Conservation (phyloP, 1,140 invertebrate species). For the Campoletis sonorensis region DNA sequence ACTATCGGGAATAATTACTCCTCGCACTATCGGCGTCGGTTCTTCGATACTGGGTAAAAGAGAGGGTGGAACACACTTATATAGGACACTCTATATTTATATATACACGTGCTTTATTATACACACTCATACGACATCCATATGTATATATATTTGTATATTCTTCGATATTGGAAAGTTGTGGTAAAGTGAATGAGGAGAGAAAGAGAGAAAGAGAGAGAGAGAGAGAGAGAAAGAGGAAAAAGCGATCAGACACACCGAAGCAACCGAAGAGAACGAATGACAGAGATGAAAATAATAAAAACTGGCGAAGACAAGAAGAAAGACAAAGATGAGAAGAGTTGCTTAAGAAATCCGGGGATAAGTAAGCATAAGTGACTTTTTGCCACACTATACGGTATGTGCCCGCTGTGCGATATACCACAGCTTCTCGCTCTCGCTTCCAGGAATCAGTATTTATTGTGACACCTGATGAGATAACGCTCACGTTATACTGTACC, state of each 20-base stretch:
- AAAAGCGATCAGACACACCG: conserved; percentile 23
- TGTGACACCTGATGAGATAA: conserved; percentile 75
- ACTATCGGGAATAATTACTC: conserved; percentile 74
- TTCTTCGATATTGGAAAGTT: conserved; percentile 15
- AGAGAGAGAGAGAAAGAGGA: conserved; percentile 37
- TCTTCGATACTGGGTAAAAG: conserved; percentile 43
- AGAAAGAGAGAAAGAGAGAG: conserved; percentile 36
- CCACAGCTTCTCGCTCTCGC: conserved; percentile 62
- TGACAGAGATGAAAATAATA: conserved; percentile 29
- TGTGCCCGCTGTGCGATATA: conserved; percentile 60
- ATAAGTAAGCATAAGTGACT: conserved; percentile 73
- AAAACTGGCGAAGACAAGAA: neutral
- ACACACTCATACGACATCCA: neutral
- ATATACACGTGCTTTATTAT: too few species aligned
- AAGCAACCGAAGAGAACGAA: conserved; percentile 4
- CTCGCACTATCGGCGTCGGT: conserved; percentile 66
- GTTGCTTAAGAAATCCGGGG: conserved; percentile 47
- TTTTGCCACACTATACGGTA: conserved; percentile 64
- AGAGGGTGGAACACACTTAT: conserved; percentile 44
- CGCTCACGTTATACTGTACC: conserved; percentile 62
- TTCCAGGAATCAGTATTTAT: conserved; percentile 77
- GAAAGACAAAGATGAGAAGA: conserved; percentile 41
- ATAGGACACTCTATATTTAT: neutral
- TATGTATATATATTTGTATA: neutral
- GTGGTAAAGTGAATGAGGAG: conserved; percentile 31